A percentile compares a stretch with the other conserved stretches of the same genome.
Evolutionary conservation across 2,888 invertebrate species (phyloP).

Genomic region (Acrobasis repandana): DNA sequence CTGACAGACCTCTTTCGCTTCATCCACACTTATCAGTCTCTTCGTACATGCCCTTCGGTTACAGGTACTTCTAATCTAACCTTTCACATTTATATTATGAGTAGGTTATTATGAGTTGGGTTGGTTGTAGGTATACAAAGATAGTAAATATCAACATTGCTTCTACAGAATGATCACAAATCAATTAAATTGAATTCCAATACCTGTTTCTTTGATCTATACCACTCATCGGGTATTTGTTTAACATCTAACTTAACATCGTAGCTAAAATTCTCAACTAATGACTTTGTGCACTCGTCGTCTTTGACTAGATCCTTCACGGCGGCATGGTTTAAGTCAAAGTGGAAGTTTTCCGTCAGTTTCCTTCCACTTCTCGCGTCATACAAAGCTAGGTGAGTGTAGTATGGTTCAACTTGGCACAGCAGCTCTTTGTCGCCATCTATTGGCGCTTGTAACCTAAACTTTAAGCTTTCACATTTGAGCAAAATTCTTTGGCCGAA

Average conservation of each 20-base stretch:
- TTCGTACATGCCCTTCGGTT: too few relatives aligned
- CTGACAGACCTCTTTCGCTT: too few relatives aligned
- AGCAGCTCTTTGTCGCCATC: slow-evolving; percentile 89
- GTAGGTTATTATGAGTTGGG: too few relatives aligned
- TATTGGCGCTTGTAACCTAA: slow-evolving; percentile 91
- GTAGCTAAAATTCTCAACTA: slow-evolving; percentile 78
- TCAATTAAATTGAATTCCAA: slow-evolving; percentile 16
- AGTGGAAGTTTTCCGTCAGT: slow-evolving; percentile 96
- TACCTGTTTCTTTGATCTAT: slow-evolving; percentile 86
- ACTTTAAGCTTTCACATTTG: slow-evolving; percentile 91
- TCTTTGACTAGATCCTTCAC: slow-evolving; percentile 83
- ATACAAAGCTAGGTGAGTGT: slow-evolving; percentile 93
- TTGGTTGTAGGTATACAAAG: too few relatives aligned
- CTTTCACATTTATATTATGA: too few relatives aligned
- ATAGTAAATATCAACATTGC: too few relatives aligned
- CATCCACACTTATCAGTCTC: too few relatives aligned
- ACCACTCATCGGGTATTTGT: slow-evolving; percentile 89
- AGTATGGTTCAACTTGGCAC: slow-evolving; percentile 96
- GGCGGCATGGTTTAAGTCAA: slow-evolving; percentile 90
- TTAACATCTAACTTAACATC: slow-evolving; percentile 85
- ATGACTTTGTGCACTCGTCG: slow-evolving; percentile 72
- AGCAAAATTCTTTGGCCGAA: slow-evolving; percentile 93
- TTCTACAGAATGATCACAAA: background rate
- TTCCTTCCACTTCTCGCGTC: slow-evolving; percentile 94
- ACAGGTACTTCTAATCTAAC: too few relatives aligned